phyloP scores from a whole-genome alignment of 1,140 invertebrate species.

The Cydia strobilella region DNA sequence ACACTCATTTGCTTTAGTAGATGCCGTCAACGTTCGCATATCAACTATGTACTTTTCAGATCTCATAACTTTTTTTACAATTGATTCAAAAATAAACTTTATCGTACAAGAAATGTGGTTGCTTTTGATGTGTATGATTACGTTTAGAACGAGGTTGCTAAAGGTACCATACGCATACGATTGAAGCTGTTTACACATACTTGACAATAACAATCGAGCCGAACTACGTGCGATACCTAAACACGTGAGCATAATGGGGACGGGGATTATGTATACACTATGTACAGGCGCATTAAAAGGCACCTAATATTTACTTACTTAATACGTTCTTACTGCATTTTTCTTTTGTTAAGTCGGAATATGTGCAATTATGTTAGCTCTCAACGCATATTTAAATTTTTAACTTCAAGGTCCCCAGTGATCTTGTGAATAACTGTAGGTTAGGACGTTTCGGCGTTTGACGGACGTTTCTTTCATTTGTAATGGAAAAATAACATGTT shows the following conservation, averaged over 20 bases:
- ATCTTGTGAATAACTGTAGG: constrained; percentile 16
- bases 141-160: neutral
- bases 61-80: neutral
- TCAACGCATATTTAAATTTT: constrained; percentile 1
- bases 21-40: constrained; percentile 38
- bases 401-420: constrained; percentile 9
- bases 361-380: constrained; percentile 2
- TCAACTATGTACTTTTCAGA: neutral
- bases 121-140: neutral
- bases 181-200: constrained; percentile 55
- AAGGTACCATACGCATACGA: constrained; percentile 38
- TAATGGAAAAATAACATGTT: constrained; percentile 6
- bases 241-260: constrained; percentile 45
- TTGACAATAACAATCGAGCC: constrained; percentile 51
- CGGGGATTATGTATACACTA: constrained; percentile 24
- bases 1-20: constrained; percentile 8
- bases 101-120: neutral
- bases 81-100: neutral
- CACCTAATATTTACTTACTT: neutral
- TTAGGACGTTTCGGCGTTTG: neutral
- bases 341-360: neutral
- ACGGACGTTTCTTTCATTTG: neutral
- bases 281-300: constrained; percentile 8
- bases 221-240: constrained; percentile 36
- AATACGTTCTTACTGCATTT: neutral